Conservation (phyloP, 2,797 vertebrate species). For the Lagorchestes hirsutus region DNA sequence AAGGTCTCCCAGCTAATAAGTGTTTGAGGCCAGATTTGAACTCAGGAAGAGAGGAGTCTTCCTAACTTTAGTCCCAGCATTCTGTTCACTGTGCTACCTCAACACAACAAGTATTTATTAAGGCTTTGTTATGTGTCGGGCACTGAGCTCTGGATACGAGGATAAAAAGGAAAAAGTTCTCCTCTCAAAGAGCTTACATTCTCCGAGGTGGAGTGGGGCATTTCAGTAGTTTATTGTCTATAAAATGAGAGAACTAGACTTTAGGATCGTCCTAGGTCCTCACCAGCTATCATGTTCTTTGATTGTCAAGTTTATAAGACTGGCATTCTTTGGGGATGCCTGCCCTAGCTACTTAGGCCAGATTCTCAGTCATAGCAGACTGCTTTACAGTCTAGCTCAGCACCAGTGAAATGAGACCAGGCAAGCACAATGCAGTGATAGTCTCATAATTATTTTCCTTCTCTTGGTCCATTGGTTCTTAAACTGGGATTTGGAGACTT, state of each 20-base stretch:
- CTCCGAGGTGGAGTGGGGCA: neutral
- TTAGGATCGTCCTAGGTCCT: neutral
- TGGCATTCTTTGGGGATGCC: neutral
- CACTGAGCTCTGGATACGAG: neutral
- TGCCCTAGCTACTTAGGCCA: neutral
- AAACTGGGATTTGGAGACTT: neutral
- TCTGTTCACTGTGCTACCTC: neutral
- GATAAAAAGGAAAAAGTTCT: neutral
- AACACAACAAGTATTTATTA: neutral
- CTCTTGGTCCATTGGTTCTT: slow-evolving; percentile 6
- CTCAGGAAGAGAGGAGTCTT: neutral
- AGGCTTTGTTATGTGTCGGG: neutral
- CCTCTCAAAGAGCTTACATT: neutral
- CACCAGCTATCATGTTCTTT: neutral
- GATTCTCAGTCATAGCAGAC: slow-evolving; percentile 1
- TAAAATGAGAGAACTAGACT: neutral
- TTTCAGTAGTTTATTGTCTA: neutral
- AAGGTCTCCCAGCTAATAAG: neutral
- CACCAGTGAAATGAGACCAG: slow-evolving; percentile 8
- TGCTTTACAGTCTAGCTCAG: slow-evolving; percentile 20
- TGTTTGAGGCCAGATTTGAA: neutral
- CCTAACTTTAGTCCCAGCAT: neutral
- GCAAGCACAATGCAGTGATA: neutral
- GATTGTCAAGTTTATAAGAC: neutral
- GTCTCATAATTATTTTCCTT: neutral